phyloP scores from a whole-genome alignment of 2,113 vertebrate species.

The Paradoxurus hermaphroditus region DNA sequence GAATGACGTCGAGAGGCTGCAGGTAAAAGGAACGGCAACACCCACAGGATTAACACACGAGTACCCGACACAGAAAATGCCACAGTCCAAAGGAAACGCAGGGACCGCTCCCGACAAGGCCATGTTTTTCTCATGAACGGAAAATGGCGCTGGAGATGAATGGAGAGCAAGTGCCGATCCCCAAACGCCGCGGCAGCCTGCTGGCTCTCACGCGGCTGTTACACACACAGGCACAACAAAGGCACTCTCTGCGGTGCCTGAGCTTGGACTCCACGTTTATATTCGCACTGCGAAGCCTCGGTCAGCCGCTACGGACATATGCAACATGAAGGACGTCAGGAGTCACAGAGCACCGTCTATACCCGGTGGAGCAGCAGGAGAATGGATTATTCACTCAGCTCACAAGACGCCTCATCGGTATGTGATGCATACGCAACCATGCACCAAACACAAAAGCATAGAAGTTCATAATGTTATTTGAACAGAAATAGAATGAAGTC shows the following conservation, averaged over 20 bases:
- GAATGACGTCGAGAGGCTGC: conserved; percentile 99
- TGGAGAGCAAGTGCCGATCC: conserved; percentile 73
- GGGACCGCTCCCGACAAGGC: conserved; percentile 71
- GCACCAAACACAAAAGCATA: conserved; percentile 72
- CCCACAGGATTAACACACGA: conserved; percentile 90
- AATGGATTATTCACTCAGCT: conserved; percentile 77
- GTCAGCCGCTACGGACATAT: conserved; percentile 60
- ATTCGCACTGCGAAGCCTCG: conserved; percentile 52
- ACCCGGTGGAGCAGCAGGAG: conserved; percentile 65
- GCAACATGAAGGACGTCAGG: conserved; percentile 74
- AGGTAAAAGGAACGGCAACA: conserved; percentile 92
- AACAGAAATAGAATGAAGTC: conserved; percentile 50
- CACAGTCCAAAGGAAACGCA: conserved; percentile 80
- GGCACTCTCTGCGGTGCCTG: conserved; percentile 28
- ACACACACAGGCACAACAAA: conserved; percentile 70
- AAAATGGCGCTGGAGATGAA: conserved; percentile 80
- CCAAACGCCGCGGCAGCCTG: conserved; percentile 38
- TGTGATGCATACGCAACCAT: conserved; percentile 70
- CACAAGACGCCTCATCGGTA: conserved; percentile 70
- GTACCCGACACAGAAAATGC: conserved; percentile 81
- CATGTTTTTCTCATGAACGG: conserved; percentile 68
- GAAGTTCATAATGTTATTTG: conserved; percentile 31
- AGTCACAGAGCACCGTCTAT: conserved; percentile 76
- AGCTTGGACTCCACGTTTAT: conserved; percentile 55
- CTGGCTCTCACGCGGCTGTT: conserved; percentile 18